Base-by-base conservation (phyloP, 2,797 vertebrate species). In the Pogonophryne albipinna region DNA sequence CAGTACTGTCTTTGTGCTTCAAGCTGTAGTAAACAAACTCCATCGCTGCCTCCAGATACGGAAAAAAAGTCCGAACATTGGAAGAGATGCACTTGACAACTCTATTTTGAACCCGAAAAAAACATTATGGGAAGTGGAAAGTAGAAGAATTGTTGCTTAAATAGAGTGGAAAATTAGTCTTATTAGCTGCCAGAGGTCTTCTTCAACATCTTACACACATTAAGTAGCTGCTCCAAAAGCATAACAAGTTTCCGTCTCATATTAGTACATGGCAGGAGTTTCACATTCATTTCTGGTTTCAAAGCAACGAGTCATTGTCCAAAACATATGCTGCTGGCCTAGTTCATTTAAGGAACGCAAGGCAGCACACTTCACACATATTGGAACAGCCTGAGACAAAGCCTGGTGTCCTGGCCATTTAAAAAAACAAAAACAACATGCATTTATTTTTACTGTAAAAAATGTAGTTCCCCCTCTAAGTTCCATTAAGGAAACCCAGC, bases 1-100 rank as follows among this genome's bases (percentile, higher is more conserved):
- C 52, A 66, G 47, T 74, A 67, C 57, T 85, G 85, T 81, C 63
- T 49, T 79, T 60, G 23, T 81, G 78, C 51, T 74, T 80, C 75
- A 83, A 52, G 27, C 71, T 74, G 71, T 23, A 56, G 56, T 77
- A 90, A 92, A 91, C 74, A 91, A 77, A 66, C 73, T 74, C 52
- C 71, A 76, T 78, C 73, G 58, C 75, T 76, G 76, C 61, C 77
- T 76, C 41, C 56, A 64, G 38, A 79, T 65, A 45, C 27, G 34
- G 34, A 38, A 69, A 42, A 65, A 66, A 41, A 31, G 20, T 56
- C 10, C 17, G 44, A 66, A 50, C 10, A 62, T 58, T 82, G 72
- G 49, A 85, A 77, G 72, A 84, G 71, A 81, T 78, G 71, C 58
- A 19, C 63, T 78, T 72, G 59, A 84, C 64, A 74, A 79, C 20